A percentile compares a stretch with the other conserved stretches of the same genome.
phyloP scores from a whole-genome alignment of 2,113 vertebrate species.

The Puffinus mauretanicus region DNA sequence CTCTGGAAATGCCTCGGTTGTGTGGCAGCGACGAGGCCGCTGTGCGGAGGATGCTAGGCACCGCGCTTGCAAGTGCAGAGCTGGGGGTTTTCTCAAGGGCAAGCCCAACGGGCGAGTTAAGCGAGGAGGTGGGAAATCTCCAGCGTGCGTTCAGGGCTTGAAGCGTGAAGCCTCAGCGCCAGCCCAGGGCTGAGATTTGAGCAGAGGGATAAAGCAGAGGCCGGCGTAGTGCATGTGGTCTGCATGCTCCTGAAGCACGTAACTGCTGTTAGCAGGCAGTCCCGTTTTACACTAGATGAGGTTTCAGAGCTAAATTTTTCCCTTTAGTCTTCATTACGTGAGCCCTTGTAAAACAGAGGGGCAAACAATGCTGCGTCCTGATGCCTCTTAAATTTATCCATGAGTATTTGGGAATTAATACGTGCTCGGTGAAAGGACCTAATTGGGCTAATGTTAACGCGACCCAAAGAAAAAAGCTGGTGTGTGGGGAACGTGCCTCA shows the following conservation, averaged over 20 bases:
- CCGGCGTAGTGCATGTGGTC: not conserved
- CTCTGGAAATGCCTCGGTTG: not conserved
- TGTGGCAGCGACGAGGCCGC: not conserved
- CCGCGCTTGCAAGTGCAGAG: not conserved
- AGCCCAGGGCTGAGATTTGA: not conserved
- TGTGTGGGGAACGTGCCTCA: not conserved
- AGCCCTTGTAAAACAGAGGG: not conserved
- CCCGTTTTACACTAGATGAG: not conserved
- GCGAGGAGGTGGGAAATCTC: not conserved
- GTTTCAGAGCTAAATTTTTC: not conserved
- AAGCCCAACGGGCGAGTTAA: not conserved
- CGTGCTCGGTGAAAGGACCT: not conserved
- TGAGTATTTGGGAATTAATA: not conserved
- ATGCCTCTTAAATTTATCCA: not conserved
- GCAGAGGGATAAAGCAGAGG: not conserved
- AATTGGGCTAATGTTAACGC: not conserved
- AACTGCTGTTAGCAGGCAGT: not conserved
- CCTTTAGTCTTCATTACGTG: not conserved
- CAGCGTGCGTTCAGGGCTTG: not conserved
- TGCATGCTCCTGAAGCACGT: accelerated
- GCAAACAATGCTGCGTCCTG: not conserved
- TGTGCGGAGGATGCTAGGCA: not conserved
- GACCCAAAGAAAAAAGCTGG: not conserved
- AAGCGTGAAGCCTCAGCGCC: not conserved
- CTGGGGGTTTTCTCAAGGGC: not conserved